Evolutionary conservation across 1,140 invertebrate species (phyloP), one percentile per base, ranked within the genome.

Genomic region (Drosophila subpulchrella): DNA sequence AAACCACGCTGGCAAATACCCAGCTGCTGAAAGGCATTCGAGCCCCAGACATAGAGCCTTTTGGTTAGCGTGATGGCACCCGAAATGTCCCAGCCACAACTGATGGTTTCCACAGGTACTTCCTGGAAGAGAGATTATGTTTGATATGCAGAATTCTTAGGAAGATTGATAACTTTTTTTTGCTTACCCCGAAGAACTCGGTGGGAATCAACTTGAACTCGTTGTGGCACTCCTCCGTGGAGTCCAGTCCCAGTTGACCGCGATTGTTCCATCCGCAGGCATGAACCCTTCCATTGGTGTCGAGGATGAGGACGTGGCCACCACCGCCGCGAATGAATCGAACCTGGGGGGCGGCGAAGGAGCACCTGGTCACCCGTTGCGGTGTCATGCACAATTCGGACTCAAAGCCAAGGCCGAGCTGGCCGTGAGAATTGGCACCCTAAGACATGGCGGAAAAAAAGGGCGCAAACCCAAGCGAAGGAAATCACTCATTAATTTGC

Each of bases 231-330:
- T 92, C 76, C 30, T 90, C 61, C 4, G 50, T 39, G 2, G 63
- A 89, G 7, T 93, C 92, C 20, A 95, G 91, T 15, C 96, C 97
- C 17, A 97, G 84, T 92, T 98, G 97, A 3, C 96, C 95, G 90
- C 95, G 96, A 78, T 95, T 95, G 93, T 98, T 98, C 96, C 96
- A 97, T 6, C 98, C 97, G 93, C 97, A 98, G 39, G 95, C 94
- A 89, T 95, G 97, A 10, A 98, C 88, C 73, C 94, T 94, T 11
- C 95, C 96, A 47, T 94, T 93, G 44, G 93, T 92, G 75, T 95
- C 94, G 20, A 97, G 90, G 24, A 97, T 92, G 11, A 97, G 80
- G 1, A 95, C 95, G 84, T 97, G 96, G 0, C 96, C 96, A 34
- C 96, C 96, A 56, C 96, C 96, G 54, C 96, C 96, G 13, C 93